Percentiles rank a stretch among this genome's conserved stretches.
Conservation (phyloP, 2,888 invertebrate genomes). For the Ochropacha duplaris region DNA sequence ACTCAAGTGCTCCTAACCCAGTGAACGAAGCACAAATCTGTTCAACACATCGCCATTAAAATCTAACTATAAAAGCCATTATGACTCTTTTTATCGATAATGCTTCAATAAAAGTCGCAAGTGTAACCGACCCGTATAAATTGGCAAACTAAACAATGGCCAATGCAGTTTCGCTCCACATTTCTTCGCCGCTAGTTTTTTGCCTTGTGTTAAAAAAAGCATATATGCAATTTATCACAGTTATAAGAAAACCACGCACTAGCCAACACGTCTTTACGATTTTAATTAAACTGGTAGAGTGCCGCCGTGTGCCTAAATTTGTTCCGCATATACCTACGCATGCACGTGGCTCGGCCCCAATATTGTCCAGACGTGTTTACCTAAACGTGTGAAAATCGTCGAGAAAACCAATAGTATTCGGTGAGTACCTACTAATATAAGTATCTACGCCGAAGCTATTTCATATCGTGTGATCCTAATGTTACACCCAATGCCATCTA, state of each 20-base stretch:
- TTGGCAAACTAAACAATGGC: constrained; percentile 82
- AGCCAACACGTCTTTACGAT: constrained; percentile 74
- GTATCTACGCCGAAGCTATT: constrained; percentile 2
- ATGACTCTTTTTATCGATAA: constrained; percentile 80
- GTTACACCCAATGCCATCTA: constrained; percentile 75
- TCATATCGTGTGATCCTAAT: constrained; percentile 22
- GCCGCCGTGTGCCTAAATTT: constrained; percentile 64
- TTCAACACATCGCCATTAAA: constrained; percentile 72
- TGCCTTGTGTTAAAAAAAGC: constrained; percentile 66
- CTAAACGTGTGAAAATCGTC: constrained; percentile 55
- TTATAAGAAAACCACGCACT: constrained; percentile 77
- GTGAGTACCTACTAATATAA: constrained; percentile 53
- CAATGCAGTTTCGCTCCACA: constrained; percentile 77
- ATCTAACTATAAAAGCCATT: constrained; percentile 77
- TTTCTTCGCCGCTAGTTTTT: constrained; percentile 77
- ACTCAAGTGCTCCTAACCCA: constrained; percentile 36
- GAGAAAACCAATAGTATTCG: constrained; percentile 43
- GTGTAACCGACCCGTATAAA: constrained; percentile 83
- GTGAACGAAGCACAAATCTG: constrained; percentile 60
- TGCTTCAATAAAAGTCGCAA: constrained; percentile 80
- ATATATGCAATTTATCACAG: constrained; percentile 74
- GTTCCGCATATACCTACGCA: constrained; percentile 36
- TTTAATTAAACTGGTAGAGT: constrained; percentile 72
- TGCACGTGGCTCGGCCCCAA: constrained; percentile 52
- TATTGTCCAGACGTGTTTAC: constrained; percentile 60